Percentiles rank a stretch among this genome's conserved stretches.
phyloP scores from a whole-genome alignment of 2,797 vertebrate species.

The Urophycis tenuis region DNA sequence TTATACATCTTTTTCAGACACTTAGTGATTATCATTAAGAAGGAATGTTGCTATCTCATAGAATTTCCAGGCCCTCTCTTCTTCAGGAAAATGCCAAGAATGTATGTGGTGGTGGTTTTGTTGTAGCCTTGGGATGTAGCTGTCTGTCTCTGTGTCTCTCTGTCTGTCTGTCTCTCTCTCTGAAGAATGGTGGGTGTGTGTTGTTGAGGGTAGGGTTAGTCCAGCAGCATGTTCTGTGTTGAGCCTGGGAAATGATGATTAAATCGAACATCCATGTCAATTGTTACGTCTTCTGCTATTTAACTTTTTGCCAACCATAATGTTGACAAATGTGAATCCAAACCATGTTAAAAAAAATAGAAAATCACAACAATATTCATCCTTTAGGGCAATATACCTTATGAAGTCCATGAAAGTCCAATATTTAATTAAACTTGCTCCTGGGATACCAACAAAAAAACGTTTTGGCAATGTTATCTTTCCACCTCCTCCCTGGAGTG shows the following conservation, averaged over 20 bases:
- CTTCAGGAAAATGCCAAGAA: conserved; percentile 53
- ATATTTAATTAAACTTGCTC: too few species aligned
- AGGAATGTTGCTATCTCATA: conserved; percentile 30
- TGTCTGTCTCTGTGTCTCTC: conserved; percentile 36
- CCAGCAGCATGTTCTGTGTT: conserved; percentile 5
- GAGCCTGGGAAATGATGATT: neutral
- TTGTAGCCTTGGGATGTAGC: conserved; percentile 7
- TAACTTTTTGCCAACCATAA: neutral
- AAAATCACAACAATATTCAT: neutral
- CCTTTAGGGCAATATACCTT: neutral
- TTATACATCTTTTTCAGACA: neutral
- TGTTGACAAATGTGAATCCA: neutral
- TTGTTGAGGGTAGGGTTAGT: conserved; percentile 9
- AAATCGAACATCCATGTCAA: neutral
- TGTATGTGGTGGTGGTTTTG: conserved; percentile 47
- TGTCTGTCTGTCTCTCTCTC: conserved; percentile 39
- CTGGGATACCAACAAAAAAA: too few species aligned
- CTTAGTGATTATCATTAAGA: conserved; percentile 42
- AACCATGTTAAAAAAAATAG: too few species aligned
- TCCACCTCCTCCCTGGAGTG: neutral
- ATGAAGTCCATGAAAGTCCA: too few species aligned
- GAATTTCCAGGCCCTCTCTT: conserved; percentile 33
- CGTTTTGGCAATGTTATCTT: neutral
- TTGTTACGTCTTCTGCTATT: neutral
- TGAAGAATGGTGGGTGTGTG: conserved; percentile 36